Conservation (phyloP, 2,113 vertebrate genomes). For the Pteropus alecto region DNA sequence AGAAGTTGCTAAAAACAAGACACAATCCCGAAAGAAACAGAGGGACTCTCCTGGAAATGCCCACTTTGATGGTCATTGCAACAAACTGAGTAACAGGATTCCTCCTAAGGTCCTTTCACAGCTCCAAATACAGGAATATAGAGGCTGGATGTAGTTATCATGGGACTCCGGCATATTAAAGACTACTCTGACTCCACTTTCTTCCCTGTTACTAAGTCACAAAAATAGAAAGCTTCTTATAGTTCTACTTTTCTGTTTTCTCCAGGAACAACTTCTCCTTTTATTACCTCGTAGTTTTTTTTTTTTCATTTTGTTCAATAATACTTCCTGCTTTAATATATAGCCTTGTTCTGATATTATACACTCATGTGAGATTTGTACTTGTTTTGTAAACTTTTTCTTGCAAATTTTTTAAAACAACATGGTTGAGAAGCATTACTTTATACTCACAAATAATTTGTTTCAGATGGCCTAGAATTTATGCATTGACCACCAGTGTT, state of each 20-base stretch:
- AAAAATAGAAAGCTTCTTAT: conserved; percentile 12
- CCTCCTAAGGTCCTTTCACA: neutral
- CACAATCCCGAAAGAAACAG: neutral
- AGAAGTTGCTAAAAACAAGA: neutral
- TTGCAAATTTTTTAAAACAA: conserved; percentile 15
- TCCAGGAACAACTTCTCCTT: neutral
- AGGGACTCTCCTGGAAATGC: neutral
- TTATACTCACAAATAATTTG: neutral
- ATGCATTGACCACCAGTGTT: neutral
- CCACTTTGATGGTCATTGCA: neutral
- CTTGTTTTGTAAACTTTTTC: neutral
- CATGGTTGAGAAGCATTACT: neutral
- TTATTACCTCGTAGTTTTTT: neutral
- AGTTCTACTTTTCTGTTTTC: neutral
- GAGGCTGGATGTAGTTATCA: neutral
- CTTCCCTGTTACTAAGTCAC: neutral
- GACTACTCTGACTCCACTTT: neutral
- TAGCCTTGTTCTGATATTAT: neutral
- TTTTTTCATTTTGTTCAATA: neutral
- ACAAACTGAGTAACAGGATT: neutral
- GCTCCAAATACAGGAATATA: neutral
- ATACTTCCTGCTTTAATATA: neutral
- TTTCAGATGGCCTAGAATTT: neutral
- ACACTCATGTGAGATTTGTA: neutral
- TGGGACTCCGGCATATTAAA: neutral